phyloP scores from a whole-genome alignment of 2,888 invertebrate species.

The Drosophila tripunctata region DNA sequence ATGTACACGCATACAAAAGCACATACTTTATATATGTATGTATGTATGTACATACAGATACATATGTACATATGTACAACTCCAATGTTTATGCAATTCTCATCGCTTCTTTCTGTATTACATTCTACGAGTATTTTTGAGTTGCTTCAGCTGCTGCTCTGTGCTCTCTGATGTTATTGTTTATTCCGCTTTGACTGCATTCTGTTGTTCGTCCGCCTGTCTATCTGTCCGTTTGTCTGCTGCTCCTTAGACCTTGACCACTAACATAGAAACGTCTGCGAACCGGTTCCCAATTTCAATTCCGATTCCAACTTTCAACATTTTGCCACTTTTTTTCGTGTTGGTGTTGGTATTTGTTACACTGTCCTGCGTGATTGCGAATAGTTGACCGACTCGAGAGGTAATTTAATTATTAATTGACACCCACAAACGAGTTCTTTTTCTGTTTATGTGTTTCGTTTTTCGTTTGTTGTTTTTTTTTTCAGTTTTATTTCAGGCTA shows the following conservation, averaged over 20 bases:
- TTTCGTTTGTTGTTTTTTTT: neutral
- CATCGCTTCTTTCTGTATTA: conserved; percentile 32
- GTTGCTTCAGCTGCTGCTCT: conserved; percentile 34
- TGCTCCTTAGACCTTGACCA: conserved; percentile 84
- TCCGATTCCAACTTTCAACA: conserved; percentile 3
- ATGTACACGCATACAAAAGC: conserved; percentile 10
- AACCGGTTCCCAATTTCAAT: conserved; percentile 42
- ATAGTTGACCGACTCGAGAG: conserved; percentile 40
- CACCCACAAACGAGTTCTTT: conserved; percentile 53
- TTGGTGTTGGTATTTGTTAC: neutral
- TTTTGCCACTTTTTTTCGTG: conserved; percentile 15
- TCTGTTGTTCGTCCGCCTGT: conserved; percentile 32
- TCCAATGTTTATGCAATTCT: conserved; percentile 67
- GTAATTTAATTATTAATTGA: conserved; percentile 56
- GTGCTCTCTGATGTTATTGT: conserved; percentile 56
- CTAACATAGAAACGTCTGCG: conserved; percentile 79
- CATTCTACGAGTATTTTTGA: conserved; percentile 35
- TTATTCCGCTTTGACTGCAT: conserved; percentile 64
- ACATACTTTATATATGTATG: conserved; percentile 12
- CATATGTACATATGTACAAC: conserved; percentile 16
- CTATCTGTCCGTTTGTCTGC: conserved; percentile 47
- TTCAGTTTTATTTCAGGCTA: conserved; percentile 10
- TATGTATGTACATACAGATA: conserved; percentile 16
- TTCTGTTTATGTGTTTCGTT: neutral
- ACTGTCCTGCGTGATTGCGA: conserved; percentile 11